Conservation (phyloP, 2,888 invertebrate species). For the Eumerus sabulonum region DNA sequence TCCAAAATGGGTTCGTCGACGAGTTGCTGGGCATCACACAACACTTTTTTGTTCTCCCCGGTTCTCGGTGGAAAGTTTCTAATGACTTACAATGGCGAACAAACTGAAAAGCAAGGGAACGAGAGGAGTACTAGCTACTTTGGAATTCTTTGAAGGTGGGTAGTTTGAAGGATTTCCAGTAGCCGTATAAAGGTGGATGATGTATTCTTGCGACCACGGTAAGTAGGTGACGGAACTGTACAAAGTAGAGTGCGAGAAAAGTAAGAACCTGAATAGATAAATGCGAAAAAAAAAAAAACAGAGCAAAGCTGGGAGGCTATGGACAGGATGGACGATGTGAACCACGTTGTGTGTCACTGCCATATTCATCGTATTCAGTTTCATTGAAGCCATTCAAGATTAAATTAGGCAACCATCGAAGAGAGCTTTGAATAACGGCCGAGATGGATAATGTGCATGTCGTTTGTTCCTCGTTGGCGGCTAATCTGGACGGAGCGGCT, state of each 20-base stretch:
- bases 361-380: constrained; percentile 40
- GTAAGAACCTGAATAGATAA: constrained; percentile 53
- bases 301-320: constrained; percentile 8
- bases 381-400: constrained; percentile 55
- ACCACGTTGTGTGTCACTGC: constrained; percentile 15
- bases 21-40: constrained; percentile 29
- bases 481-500: constrained; percentile 18
- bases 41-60: constrained; percentile 59
- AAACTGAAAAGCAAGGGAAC: not conserved
- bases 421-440: constrained; percentile 35
- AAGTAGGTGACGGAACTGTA: constrained; percentile 48
- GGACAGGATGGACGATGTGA: not conserved
- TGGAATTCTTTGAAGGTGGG: constrained; percentile 41
- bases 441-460: constrained; percentile 44
- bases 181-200: constrained; percentile 38
- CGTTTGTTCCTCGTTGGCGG: not conserved
- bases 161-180: constrained; percentile 51
- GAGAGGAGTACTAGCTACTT: constrained; percentile 47
- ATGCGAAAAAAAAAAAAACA: constrained; percentile 28
- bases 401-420: constrained; percentile 50
- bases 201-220: constrained; percentile 41
- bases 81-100: constrained; percentile 50
- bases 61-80: constrained; percentile 49
- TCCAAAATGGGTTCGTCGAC: constrained; percentile 57
- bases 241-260: not conserved